Conservation (phyloP, 2,113 vertebrate species). For the Perca schrenkii region DNA sequence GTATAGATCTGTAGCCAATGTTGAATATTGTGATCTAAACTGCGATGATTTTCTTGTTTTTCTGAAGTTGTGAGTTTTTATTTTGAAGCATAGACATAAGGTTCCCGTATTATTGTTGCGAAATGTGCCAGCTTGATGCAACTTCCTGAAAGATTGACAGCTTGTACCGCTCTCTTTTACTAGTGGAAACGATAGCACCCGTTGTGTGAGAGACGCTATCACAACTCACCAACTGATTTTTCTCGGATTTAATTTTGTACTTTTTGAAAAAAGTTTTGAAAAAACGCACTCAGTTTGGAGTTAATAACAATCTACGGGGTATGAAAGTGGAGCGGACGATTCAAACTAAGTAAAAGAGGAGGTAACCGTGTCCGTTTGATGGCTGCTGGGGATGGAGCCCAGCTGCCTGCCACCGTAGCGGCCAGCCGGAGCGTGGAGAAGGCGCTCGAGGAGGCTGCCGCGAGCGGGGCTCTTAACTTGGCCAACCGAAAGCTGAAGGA, state of each 20-base stretch:
- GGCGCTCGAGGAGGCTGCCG: conserved; percentile 91
- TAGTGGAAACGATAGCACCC: conserved; percentile 21
- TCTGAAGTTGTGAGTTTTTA: conserved; percentile 25
- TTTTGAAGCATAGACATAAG: neutral
- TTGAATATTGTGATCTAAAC: neutral
- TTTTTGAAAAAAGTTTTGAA: conserved; percentile 24
- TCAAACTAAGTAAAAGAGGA: conserved; percentile 62
- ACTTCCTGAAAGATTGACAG: conserved; percentile 83
- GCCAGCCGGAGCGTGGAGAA: conserved; percentile 91
- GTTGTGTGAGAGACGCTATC: conserved; percentile 26
- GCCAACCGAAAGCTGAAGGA: conserved; percentile 90
- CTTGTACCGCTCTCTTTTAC: conserved; percentile 30
- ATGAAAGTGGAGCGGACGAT: conserved; percentile 60
- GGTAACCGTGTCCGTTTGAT: conserved; percentile 77
- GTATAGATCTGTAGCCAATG: neutral
- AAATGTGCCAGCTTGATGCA: neutral
- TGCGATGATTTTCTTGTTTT: neutral
- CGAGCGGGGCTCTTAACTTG: conserved; percentile 90
- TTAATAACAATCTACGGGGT: neutral
- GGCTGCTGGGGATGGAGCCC: conserved; percentile 89
- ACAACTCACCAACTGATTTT: neutral
- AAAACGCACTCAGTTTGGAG: neutral
- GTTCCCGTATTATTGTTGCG: neutral
- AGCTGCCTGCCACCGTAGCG: conserved; percentile 86
- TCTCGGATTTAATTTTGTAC: conserved; percentile 26